These are phyloP conservation scores for Capra hircus DNA, from an alignment of 2,113 vertebrate species.

Conservation along the genomic window DNA sequence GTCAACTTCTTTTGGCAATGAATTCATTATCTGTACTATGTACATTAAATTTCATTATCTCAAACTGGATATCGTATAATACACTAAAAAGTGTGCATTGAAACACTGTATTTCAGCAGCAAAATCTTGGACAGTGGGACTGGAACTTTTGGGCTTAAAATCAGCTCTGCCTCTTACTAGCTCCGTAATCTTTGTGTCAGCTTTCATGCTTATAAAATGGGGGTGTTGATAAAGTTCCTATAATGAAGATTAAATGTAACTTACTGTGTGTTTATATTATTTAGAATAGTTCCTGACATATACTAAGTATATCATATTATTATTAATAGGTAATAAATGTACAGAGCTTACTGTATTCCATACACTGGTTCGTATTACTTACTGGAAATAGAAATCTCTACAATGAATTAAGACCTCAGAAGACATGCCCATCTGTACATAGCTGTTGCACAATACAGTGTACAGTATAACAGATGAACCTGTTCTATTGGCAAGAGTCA, in stretches of 20 bases:
- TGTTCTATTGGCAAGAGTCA: neutral
- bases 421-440: neutral
- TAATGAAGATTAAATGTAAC: neutral
- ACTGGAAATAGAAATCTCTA: neutral
- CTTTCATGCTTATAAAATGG: neutral
- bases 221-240: neutral
- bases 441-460: neutral
- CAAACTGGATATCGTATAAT: neutral
- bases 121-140: neutral
- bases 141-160: neutral
- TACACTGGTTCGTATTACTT: neutral
- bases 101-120: neutral
- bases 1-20: neutral
- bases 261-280: neutral
- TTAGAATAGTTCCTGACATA: neutral
- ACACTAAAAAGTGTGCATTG: neutral
- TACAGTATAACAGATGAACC: neutral
- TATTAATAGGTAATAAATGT: neutral
- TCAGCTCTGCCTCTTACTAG: neutral
- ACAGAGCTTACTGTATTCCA: neutral
- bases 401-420: neutral
- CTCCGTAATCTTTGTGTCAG: neutral
- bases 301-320: neutral
- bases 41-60: neutral
- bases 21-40: neutral